These are phyloP conservation scores for Lepisosteus oculatus DNA, from an alignment of 2,113 vertebrate species.

Conservation along the genomic window DNA sequence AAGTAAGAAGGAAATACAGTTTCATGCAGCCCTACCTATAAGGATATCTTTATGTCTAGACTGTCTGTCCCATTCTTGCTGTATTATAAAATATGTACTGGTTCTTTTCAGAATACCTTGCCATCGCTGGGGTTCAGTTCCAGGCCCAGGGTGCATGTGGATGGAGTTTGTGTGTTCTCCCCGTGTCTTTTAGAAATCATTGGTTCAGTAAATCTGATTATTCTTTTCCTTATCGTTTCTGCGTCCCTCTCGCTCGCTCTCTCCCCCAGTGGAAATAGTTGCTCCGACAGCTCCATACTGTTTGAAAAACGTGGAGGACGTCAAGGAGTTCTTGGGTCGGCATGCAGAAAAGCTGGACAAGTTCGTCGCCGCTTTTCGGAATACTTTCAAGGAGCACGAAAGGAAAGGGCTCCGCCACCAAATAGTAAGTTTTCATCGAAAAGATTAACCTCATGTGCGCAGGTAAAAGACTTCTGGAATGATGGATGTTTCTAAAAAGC, in stretches of 20 bases:
- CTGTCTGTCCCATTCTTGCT: too few species aligned
- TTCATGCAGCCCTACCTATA: too few species aligned
- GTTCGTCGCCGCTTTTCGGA: constrained; percentile 74
- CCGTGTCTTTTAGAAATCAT: neutral
- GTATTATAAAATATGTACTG: too few species aligned
- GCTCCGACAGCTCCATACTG: constrained; percentile 60
- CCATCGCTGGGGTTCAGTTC: too few species aligned
- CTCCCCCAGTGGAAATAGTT: constrained; percentile 60
- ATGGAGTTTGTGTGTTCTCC: too few species aligned
- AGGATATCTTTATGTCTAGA: too few species aligned
- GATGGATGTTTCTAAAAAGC: too few species aligned
- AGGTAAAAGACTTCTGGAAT: too few species aligned
- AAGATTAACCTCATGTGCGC: too few species aligned
- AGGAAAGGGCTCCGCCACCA: constrained; percentile 87
- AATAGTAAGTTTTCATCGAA: constrained; percentile 70
- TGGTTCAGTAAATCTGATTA: neutral
- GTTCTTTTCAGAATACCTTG: too few species aligned
- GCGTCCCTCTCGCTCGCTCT: constrained; percentile 20
- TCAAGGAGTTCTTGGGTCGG: constrained; percentile 82
- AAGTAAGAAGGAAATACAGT: too few species aligned
- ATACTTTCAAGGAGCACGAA: constrained; percentile 81
- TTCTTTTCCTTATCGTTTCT: neutral
- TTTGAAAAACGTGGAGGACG: constrained; percentile 85
- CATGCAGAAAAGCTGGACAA: constrained; percentile 84
- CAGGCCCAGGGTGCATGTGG: too few species aligned